These are phyloP conservation scores for Salvelinus fontinalis DNA, from an alignment of 2,113 vertebrate species.

Conservation along the genomic window DNA sequence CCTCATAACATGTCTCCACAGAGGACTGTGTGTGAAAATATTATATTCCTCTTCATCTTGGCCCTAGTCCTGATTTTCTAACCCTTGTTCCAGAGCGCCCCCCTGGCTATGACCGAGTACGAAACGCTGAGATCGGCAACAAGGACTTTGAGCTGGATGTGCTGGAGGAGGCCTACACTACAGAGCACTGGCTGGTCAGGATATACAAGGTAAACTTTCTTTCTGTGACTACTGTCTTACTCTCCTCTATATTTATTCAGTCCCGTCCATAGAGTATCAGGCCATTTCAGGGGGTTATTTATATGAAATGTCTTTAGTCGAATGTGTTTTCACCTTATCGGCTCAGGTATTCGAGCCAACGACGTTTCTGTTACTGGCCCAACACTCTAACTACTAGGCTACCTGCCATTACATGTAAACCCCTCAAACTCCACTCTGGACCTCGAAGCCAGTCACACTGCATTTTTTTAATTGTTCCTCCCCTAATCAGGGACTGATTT, in stretches of 20 bases:
- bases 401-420: no score
- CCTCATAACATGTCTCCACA: background rate
- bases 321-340: no score
- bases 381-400: no score
- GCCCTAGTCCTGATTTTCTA: background rate
- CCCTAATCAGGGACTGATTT: no score
- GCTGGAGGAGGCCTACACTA: constrained; percentile 96
- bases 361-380: no score
- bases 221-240: background rate
- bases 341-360: no score
- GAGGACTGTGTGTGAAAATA: background rate
- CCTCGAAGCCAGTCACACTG: no score
- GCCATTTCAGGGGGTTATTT: no score
- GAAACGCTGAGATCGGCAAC: constrained; percentile 97
- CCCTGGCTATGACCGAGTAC: constrained; percentile 93
- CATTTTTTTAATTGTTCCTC: no score
- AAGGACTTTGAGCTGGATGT: constrained; percentile 99
- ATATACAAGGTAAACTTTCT: constrained; percentile 91
- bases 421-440: no score
- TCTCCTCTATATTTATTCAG: background rate
- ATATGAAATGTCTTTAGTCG: no score
- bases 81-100: constrained; percentile 83
- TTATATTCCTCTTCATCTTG: background rate
- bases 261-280: no score
- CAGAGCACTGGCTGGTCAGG: constrained; percentile 97